Conservation (phyloP, 2,113 vertebrate species). For the Urocitellus parryii region DNA sequence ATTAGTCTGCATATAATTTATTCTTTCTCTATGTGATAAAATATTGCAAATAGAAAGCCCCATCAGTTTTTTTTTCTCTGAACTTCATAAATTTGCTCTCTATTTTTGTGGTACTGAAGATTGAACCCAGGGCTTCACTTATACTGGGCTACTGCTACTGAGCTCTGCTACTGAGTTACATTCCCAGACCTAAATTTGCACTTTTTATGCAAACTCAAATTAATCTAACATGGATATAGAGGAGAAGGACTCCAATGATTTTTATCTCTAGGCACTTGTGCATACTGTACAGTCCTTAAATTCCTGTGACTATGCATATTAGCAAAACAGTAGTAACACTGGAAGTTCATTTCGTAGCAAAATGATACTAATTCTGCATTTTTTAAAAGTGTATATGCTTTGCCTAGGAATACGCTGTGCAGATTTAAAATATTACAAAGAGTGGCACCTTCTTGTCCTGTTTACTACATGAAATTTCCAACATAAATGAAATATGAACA, state of each 20-base stretch:
- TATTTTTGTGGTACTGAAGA: neutral
- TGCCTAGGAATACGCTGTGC: neutral
- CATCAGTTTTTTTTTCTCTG: neutral
- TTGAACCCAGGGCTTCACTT: neutral
- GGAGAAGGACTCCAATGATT: neutral
- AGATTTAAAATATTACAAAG: neutral
- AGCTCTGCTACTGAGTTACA: neutral
- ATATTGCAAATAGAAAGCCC: neutral
- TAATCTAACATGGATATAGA: neutral
- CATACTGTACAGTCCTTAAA: neutral
- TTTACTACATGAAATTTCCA: slow-evolving; percentile 34
- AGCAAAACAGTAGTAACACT: slow-evolving; percentile 4
- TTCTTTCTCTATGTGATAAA: neutral
- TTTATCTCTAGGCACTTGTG: neutral
- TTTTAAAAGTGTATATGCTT: neutral
- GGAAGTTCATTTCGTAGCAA: slow-evolving; percentile 8
- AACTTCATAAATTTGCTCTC: neutral
- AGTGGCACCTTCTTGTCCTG: neutral
- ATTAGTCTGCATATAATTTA: neutral
- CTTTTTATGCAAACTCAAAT: neutral
- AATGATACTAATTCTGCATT: slow-evolving; percentile 13
- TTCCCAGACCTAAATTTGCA: neutral
- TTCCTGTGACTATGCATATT: neutral
- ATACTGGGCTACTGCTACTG: neutral
- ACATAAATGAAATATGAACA: slow-evolving; percentile 45